phyloP scores from a whole-genome alignment of 2,113 vertebrate genomes.

The Irena cyanogastra region DNA sequence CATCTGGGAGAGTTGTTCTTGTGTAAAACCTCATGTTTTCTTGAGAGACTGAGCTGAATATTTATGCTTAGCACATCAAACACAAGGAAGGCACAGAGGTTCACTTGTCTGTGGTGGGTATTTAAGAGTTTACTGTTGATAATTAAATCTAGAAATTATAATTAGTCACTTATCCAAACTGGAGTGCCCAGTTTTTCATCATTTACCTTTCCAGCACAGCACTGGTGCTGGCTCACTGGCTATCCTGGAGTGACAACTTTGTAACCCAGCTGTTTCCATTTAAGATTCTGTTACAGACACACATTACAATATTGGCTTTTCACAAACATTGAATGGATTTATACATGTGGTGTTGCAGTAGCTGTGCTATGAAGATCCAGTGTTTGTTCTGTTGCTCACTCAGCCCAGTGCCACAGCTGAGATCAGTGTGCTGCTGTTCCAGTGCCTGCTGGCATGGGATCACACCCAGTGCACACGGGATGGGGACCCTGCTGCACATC shows the following conservation, averaged over 20 bases:
- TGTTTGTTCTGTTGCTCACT: no score
- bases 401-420: no score
- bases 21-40: conserved; percentile 62
- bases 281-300: no score
- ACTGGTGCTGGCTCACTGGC: background rate
- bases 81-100: background rate
- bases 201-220: background rate
- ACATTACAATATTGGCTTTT: no score
- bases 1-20: conserved; percentile 53
- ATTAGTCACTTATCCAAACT: background rate
- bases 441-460: no score
- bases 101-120: background rate
- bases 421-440: no score
- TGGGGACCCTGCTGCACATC: no score
- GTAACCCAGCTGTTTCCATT: background rate
- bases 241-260: background rate
- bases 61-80: conserved; percentile 53
- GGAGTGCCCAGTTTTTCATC: background rate
- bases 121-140: conserved; percentile 15
- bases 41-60: conserved; percentile 52
- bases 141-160: conserved; percentile 7
- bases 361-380: no score
- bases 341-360: no score
- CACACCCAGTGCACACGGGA: no score
- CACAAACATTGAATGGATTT: no score